Conservation (phyloP, 2,888 invertebrate species). For the Amblyjoppa proteus region DNA sequence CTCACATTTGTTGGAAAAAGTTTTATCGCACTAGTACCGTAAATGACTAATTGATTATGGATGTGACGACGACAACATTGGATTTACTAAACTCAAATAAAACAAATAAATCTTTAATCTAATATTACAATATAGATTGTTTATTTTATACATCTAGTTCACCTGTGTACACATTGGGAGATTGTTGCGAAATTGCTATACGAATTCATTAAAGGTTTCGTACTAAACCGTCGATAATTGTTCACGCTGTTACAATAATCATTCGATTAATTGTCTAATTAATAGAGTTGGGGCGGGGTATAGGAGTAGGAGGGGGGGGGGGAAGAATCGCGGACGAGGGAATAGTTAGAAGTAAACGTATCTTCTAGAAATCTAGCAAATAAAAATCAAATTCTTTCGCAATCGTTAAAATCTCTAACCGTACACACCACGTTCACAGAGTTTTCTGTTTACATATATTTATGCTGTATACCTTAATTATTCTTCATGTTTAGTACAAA, state of each 20-base stretch:
- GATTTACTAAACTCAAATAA: neutral
- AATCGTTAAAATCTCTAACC: conserved; percentile 46
- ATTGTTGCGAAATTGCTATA: conserved; percentile 48
- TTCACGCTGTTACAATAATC: conserved; percentile 6
- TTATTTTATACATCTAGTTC: conserved; percentile 64
- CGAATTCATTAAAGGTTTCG: conserved; percentile 50
- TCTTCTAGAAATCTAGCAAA: neutral
- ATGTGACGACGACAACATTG: neutral
- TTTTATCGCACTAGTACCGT: no score
- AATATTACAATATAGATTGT: conserved; percentile 67
- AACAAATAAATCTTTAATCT: conserved; percentile 27
- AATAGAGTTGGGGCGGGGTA: neutral
- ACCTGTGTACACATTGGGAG: conserved; percentile 56
- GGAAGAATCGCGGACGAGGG: neutral
- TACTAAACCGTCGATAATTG: neutral
- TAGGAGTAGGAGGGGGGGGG: neutral
- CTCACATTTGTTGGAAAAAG: no score
- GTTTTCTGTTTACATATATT: conserved; percentile 52
- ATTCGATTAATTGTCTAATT: conserved; percentile 4
- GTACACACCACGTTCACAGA: conserved; percentile 56
- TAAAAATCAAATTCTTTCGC: conserved; percentile 23
- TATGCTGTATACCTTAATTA: conserved; percentile 50
- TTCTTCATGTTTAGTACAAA: conserved; percentile 51
- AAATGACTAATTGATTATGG: neutral
- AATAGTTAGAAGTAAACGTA: conserved; percentile 26